These are phyloP conservation scores for Astreopora myriophthalma DNA, from an alignment of 64 coral and sea anemone genomes.

Conservation along the genomic window DNA sequence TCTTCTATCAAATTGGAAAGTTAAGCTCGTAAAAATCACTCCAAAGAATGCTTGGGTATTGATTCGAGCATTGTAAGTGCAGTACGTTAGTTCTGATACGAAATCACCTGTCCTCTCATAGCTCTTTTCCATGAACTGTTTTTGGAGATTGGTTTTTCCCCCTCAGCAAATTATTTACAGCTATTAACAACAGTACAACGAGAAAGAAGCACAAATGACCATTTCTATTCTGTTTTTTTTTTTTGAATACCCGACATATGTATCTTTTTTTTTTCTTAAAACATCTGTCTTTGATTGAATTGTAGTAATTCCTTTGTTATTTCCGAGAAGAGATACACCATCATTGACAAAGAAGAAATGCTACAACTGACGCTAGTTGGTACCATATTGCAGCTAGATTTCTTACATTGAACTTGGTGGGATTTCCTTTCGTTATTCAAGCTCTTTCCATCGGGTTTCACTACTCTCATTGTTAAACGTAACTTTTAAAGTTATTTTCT, in stretches of 20 bases:
- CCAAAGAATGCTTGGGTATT: too few relatives aligned
- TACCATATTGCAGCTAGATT: background rate
- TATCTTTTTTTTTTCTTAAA: background rate
- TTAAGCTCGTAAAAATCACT: too few relatives aligned
- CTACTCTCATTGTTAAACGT: too few relatives aligned
- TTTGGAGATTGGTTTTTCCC: too few relatives aligned
- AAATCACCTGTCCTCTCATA: too few relatives aligned
- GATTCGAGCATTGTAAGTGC: too few relatives aligned
- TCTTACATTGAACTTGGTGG: background rate
- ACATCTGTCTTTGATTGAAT: background rate
- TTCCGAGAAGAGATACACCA: background rate
- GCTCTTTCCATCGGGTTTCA: background rate
- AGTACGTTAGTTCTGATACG: too few relatives aligned
- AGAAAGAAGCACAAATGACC: background rate
- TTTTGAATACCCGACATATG: background rate
- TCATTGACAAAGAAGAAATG: background rate
- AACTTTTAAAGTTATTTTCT: too few relatives aligned
- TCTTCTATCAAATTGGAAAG: too few relatives aligned
- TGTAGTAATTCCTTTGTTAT: background rate
- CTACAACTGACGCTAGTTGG: too few relatives aligned
- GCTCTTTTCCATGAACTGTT: too few relatives aligned
- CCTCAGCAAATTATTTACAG: background rate
- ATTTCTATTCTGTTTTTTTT: background rate
- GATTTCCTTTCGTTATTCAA: background rate
- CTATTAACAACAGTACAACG: background rate